Evolutionary conservation across 1,140 invertebrate species (phyloP).

Genomic region (Dendrolimus punctatus): DNA sequence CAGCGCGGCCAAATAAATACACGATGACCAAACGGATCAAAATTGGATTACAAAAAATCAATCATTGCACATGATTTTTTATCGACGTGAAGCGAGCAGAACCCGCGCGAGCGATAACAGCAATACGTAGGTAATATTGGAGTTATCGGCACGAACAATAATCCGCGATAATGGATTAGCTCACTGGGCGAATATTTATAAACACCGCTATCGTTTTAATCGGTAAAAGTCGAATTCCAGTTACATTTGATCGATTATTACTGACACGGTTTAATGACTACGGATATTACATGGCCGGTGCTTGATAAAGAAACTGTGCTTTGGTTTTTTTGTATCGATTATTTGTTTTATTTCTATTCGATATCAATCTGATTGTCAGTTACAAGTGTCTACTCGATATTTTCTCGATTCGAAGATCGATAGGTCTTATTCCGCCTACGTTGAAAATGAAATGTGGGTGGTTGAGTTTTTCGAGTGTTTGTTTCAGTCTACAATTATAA

Average conservation of each 20-base stretch:
- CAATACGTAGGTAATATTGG: conserved; percentile 23
- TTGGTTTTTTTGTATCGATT: conserved; percentile 11
- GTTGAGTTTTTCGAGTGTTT: too few relatives aligned
- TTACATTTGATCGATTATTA: conserved; percentile 23
- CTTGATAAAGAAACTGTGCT: conserved; percentile 11
- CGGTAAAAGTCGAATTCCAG: conserved; percentile 26
- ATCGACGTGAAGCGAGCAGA: conserved; percentile 13
- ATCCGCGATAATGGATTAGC: conserved; percentile 68
- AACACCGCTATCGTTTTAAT: conserved; percentile 53
- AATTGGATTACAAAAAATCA: conserved; percentile 18
- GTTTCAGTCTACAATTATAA: too few relatives aligned
- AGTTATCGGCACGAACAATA: conserved; percentile 55
- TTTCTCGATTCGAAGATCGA: too few relatives aligned
- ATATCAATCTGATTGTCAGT: too few relatives aligned
- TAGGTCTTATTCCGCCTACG: too few relatives aligned
- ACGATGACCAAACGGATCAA: conserved; percentile 8
- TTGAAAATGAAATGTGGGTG: too few relatives aligned
- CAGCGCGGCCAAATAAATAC: conserved; percentile 1
- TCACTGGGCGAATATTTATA: conserved; percentile 51
- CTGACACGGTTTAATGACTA: conserved; percentile 18
- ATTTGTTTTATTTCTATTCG: not conserved
- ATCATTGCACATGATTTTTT: conserved; percentile 13
- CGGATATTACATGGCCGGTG: conserved; percentile 10
- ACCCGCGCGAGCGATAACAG: conserved; percentile 20
- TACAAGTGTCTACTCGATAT: too few relatives aligned